These are phyloP conservation scores for Pseudorasbora parva DNA, from an alignment of 2,113 vertebrate genomes.

Conservation along the genomic window DNA sequence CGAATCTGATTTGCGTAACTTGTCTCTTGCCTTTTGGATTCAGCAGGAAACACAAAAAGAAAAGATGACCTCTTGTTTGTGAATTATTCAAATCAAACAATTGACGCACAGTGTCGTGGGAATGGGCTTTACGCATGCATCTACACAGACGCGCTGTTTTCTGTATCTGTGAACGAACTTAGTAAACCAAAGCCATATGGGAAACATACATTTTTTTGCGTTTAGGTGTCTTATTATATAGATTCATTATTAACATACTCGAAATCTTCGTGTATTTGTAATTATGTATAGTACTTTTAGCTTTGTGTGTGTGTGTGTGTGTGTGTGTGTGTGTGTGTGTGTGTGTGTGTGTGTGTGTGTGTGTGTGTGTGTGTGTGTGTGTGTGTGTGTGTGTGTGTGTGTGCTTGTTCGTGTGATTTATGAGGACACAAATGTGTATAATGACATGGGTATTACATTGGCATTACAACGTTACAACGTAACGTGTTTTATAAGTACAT, in stretches of 20 bases:
- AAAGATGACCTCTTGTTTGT: slow-evolving; percentile 61
- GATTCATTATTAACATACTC: neutral
- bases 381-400: too few species aligned
- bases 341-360: too few species aligned
- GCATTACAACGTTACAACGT: too few species aligned
- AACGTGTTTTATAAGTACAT: too few species aligned
- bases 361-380: too few species aligned
- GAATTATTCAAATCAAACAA: slow-evolving; percentile 77
- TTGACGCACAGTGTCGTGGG: slow-evolving; percentile 63
- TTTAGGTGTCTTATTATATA: neutral
- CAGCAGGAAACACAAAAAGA: slow-evolving; percentile 60
- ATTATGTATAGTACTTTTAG: neutral
- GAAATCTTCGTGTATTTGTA: neutral
- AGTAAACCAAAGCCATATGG: neutral
- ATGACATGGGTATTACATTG: too few species aligned
- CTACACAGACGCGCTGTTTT: neutral
- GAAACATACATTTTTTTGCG: neutral
- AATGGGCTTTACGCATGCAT: slow-evolving; percentile 4
- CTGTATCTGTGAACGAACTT: neutral
- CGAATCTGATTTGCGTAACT: slow-evolving; percentile 56
- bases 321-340: too few species aligned
- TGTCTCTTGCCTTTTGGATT: slow-evolving; percentile 57
- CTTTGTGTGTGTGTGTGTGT: too few species aligned
- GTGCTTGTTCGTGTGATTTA: too few species aligned
- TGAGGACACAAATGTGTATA: too few species aligned